Base-by-base conservation (phyloP, 2,797 vertebrate genomes). In the Enteromius afrohamiltoni region DNA sequence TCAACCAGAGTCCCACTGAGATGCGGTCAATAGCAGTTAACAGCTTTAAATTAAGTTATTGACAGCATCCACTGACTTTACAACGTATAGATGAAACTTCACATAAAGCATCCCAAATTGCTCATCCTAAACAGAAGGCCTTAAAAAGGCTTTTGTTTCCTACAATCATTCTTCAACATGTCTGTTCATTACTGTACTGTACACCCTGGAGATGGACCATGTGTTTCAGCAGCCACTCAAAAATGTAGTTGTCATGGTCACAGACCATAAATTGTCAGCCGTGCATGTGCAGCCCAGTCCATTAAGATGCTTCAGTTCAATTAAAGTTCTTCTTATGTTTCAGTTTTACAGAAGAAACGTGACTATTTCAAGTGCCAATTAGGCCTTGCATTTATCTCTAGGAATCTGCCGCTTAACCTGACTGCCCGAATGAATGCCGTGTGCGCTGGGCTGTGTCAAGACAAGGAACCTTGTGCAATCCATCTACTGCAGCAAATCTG, bases 361-460 rank as follows among this genome's bases (percentile, higher is more conserved):
- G 81, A 88, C 83, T 60, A 78, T 75, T 86, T 89, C 78, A 87
- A 89, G 78, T 87, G 86, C 75, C 87, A 83, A 86, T 90, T 88
- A 89, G 83, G 73, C 87, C 73, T 83, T 75, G 16, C 84, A 83
- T 89, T 84, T 62, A 85, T 89, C 85, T 85, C 80, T 62, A 49
- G 49, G 42, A 88, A 45, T 85, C 77, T 80, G 65, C 84, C 75
- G 80, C 47, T 82, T 77, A 76, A 82, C 77, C 80, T 51, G 31
- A 53, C 68, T 75, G 80, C 64, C 55, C 79, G 78, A 79, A 85
- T 87, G 86, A 85, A 85, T 88, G 85, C 60, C 3, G 51, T 75
- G 65, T 79, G 58, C 78, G 23, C 49, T 26, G 40, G 71, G 42
- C 73, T 84, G 53, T 86, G 71, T 80, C 37, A 23, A 77, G 58